phyloP scores from a whole-genome alignment of 1,140 invertebrate species.

The Drosophila sucinea region DNA sequence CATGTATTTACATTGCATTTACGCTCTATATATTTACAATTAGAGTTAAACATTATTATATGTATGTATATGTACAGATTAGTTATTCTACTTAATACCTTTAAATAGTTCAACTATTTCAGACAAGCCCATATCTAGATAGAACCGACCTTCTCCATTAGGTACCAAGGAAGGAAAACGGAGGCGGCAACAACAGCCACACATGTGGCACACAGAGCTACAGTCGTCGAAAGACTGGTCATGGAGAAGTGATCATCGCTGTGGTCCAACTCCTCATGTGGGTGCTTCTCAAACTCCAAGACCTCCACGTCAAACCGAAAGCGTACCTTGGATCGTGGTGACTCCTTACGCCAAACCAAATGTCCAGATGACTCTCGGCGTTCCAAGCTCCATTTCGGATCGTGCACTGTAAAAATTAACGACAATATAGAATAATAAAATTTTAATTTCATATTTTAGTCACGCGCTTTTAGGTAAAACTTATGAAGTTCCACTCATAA shows the following conservation, averaged over 20 bases:
- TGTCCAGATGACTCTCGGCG: constrained; percentile 82
- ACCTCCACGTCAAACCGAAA: constrained; percentile 84
- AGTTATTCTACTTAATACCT: constrained; percentile 67
- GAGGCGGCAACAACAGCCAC: constrained; percentile 83
- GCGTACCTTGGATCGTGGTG: constrained; percentile 83
- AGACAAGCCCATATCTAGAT: constrained; percentile 26
- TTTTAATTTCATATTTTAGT: neutral
- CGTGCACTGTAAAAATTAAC: constrained; percentile 59
- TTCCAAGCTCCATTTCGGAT: constrained; percentile 84
- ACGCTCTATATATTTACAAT: constrained; percentile 58
- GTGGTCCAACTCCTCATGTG: constrained; percentile 74
- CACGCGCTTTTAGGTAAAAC: neutral
- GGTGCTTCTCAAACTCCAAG: constrained; percentile 83
- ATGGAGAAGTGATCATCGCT: constrained; percentile 61
- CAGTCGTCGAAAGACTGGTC: constrained; percentile 64
- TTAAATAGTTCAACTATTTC: constrained; percentile 19
- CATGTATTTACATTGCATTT: constrained; percentile 54
- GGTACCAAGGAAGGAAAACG: constrained; percentile 84
- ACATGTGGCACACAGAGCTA: constrained; percentile 81
- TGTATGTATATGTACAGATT: constrained; percentile 61
- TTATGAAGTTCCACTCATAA: neutral
- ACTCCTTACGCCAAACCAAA: constrained; percentile 84
- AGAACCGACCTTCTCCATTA: constrained; percentile 76
- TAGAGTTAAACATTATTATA: constrained; percentile 47
- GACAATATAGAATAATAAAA: neutral